Evolutionary conservation across 1,140 invertebrate species (phyloP).

Genomic region (Aethina tumida): DNA sequence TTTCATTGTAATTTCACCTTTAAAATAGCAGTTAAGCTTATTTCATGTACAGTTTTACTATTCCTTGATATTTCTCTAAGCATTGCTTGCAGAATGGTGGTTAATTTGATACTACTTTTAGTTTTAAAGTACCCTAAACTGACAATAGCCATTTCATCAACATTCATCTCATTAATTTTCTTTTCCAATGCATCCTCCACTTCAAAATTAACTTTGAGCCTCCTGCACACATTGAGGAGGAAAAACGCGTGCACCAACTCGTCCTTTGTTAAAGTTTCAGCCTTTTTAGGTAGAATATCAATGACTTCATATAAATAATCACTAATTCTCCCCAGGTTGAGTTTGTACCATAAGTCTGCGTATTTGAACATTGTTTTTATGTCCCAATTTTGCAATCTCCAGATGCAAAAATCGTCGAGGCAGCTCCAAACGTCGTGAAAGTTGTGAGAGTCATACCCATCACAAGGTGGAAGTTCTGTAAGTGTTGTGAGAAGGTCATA

Average conservation of each 20-base stretch:
- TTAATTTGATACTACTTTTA: slow-evolving; percentile 40
- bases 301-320: slow-evolving; percentile 39
- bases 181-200: slow-evolving; percentile 40
- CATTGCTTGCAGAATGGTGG: slow-evolving; percentile 35
- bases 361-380: slow-evolving; percentile 36
- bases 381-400: slow-evolving; percentile 34
- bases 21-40: slow-evolving; percentile 41
- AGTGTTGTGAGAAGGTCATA: slow-evolving; percentile 31
- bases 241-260: slow-evolving; percentile 47
- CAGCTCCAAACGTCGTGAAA: slow-evolving; percentile 43
- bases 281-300: slow-evolving; percentile 38
- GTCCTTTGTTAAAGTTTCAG: slow-evolving; percentile 36
- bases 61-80: slow-evolving; percentile 33
- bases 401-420: slow-evolving; percentile 43
- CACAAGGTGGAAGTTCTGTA: slow-evolving; percentile 30
- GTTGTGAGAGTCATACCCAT: slow-evolving; percentile 31
- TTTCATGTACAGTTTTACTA: slow-evolving; percentile 38
- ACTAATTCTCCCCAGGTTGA: slow-evolving; percentile 32
- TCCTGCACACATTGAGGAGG: slow-evolving; percentile 39
- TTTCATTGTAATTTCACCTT: slow-evolving; percentile 37
- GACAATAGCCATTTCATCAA: slow-evolving; percentile 46
- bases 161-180: slow-evolving; percentile 36
- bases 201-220: slow-evolving; percentile 40
- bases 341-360: slow-evolving; percentile 41
- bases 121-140: slow-evolving; percentile 53